Conservation (phyloP, 2,113 vertebrate genomes). For the Gallinago jamesoni region DNA sequence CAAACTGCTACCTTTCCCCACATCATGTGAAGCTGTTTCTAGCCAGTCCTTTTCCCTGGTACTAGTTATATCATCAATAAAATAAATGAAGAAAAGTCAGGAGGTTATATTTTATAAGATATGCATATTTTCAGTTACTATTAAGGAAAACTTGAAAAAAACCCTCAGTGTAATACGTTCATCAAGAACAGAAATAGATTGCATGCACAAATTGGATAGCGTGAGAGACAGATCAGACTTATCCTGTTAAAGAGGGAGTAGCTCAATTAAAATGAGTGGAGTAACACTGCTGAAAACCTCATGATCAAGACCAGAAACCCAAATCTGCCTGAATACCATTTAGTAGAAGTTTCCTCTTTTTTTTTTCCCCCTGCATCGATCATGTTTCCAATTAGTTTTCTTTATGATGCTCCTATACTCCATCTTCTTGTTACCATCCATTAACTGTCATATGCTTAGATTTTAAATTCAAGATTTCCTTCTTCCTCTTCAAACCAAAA, state of each 20-base stretch:
- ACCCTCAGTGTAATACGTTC: neutral
- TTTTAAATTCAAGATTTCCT: slow-evolving; percentile 77
- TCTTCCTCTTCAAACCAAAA: slow-evolving; percentile 73
- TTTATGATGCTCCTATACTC: slow-evolving; percentile 20
- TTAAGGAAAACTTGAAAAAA: neutral
- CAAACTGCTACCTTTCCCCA: slow-evolving; percentile 19
- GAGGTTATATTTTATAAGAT: neutral
- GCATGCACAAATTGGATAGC: neutral
- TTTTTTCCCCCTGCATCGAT: neutral
- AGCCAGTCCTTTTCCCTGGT: neutral
- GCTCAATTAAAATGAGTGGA: slow-evolving; percentile 49
- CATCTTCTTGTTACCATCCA: slow-evolving; percentile 60
- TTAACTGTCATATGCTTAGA: slow-evolving; percentile 63
- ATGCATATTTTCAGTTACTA: neutral
- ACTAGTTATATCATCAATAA: neutral
- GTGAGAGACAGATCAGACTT: slow-evolving; percentile 50
- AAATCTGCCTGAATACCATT: slow-evolving; percentile 38
- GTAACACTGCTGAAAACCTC: slow-evolving; percentile 42
- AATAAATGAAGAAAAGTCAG: slow-evolving; percentile 28
- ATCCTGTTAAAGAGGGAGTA: slow-evolving; percentile 52
- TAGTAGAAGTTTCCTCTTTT: neutral
- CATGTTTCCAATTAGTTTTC: slow-evolving; percentile 65
- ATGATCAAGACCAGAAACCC: slow-evolving; percentile 37
- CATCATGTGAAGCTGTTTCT: neutral
- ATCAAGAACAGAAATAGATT: slow-evolving; percentile 8